phyloP scores from a whole-genome alignment of 2,113 vertebrate genomes.

The Motacilla alba region DNA sequence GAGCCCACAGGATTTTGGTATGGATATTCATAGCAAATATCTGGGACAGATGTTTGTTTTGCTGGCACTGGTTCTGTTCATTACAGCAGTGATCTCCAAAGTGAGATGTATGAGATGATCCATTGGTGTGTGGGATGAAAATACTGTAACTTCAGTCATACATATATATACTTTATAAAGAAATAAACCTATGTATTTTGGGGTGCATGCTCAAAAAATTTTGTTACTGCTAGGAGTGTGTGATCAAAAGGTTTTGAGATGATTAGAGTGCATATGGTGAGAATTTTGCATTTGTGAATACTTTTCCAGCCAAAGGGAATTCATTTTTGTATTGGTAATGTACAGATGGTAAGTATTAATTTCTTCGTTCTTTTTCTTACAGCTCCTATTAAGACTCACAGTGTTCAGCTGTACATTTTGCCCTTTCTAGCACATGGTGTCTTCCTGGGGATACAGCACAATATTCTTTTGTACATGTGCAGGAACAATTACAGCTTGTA shows the following conservation, averaged over 20 bases:
- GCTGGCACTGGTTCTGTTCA: not conserved
- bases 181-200: not conserved
- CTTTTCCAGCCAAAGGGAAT: not conserved
- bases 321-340: not conserved
- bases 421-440: not conserved
- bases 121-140: not conserved
- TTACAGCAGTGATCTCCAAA: not conserved
- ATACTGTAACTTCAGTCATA: not conserved
- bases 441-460: slow-evolving; percentile 23
- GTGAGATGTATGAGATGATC: not conserved
- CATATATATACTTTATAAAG: not conserved
- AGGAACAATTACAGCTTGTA: not conserved
- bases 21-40: not conserved
- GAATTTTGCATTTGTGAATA: not conserved
- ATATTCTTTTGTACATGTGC: slow-evolving; percentile 16
- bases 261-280: not conserved
- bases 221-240: not conserved
- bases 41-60: not conserved
- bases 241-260: not conserved
- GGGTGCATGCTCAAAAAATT: not conserved
- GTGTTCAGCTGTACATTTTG: slow-evolving; percentile 21
- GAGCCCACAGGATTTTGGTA: not conserved
- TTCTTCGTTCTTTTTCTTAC: not conserved
- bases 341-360: slow-evolving; percentile 18
- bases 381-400: not conserved